Evolutionary conservation across 2,113 vertebrate species (phyloP).

Genomic region (Cryptomyrus ogoouensis): DNA sequence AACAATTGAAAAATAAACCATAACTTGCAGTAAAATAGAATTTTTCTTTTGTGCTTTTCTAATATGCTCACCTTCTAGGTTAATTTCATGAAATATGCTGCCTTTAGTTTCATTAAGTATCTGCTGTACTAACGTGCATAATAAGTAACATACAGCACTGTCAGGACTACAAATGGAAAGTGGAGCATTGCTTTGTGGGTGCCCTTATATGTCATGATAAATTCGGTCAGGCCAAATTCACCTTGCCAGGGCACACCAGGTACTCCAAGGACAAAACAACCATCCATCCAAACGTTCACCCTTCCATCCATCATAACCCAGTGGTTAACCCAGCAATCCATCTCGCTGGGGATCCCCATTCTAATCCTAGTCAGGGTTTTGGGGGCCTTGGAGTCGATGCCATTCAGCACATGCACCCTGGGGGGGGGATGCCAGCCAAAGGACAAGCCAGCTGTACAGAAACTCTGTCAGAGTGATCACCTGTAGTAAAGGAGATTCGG

Average conservation of each 20-base stretch:
- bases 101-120: neutral
- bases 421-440: neutral
- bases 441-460: neutral
- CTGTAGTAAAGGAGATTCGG: neutral
- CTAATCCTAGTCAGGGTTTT: neutral
- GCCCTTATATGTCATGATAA: neutral
- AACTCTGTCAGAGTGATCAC: neutral
- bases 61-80: neutral
- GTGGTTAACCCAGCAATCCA: neutral
- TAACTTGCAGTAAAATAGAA: neutral
- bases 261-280: neutral
- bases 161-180: neutral
- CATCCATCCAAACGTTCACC: neutral
- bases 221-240: neutral
- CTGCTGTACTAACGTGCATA: neutral
- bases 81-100: neutral
- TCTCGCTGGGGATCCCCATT: neutral
- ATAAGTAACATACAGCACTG: neutral
- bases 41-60: neutral
- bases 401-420: neutral
- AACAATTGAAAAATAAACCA: neutral
- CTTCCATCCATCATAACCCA: neutral
- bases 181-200: neutral
- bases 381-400: neutral
- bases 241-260: neutral